Base-by-base conservation (phyloP, 2,797 vertebrate species). In the Phoxinus dragarum region DNA sequence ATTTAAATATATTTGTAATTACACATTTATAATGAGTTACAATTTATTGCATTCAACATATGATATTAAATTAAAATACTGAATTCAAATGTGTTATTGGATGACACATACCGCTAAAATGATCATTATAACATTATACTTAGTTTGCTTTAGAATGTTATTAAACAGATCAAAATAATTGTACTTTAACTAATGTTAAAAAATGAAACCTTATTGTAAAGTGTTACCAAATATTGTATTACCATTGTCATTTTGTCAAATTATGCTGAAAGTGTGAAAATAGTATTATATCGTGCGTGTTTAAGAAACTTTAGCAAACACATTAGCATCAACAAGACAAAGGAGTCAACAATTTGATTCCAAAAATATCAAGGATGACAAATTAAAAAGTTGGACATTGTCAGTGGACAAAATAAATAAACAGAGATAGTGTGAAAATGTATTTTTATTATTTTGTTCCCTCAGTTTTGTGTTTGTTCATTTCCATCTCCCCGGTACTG, bases 401-500 rank as follows among this genome's bases (percentile, higher is more conserved):
- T 56, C 31, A 54, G 47, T 56, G 49, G 47, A 38, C 34, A 56
- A 56, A 56, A 1, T 6, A 76, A 76, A 76, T 8, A 38, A 56
- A 56, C 27, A 56, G 21, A n/a, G 21, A 38, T 10, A 38, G 54
- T 59, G 12, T 42, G 36, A 17, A 76, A n/a, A 75, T n/a, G 5
- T 44, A 23, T 56, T 10, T 76, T 56, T 73, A 56, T 61, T 84
- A 72, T 23, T 44, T n/a, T 78, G 5, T 19, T 3, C 2, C 6
- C 23, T 52, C 40, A 42, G 72, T 66, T 79, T 87, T 79, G 81
- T 7, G 21, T 76, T 54, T 54, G 64, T 80, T 69, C 36, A 34
- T 47, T 44, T 42, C 47, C 34, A 31, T 80, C 9, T 82, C 59
- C 44, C 19, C 23, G 54, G 36, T 21, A 49, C 59, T 80, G 84